Conservation (phyloP, 2,797 vertebrate genomes). For the Brachyalestes nurse region DNA sequence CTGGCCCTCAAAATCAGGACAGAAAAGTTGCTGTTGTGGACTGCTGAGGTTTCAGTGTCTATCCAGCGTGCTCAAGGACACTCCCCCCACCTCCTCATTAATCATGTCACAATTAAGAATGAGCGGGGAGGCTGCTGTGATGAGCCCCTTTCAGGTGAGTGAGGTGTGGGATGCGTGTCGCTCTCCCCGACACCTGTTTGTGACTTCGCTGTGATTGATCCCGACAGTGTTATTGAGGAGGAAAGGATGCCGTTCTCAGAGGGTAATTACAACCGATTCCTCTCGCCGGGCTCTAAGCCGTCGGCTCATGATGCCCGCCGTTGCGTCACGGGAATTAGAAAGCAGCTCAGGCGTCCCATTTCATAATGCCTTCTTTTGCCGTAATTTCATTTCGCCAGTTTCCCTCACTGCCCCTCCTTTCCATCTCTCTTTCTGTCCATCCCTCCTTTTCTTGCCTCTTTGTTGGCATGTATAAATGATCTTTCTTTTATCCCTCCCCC, state of each 20-base stretch:
- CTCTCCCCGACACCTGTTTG: constrained; percentile 61
- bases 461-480: constrained; percentile 23
- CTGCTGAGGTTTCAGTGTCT: constrained; percentile 19
- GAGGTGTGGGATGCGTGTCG: constrained; percentile 3
- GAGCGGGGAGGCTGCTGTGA: constrained; percentile 46
- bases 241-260: constrained; percentile 52
- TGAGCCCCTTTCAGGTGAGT: constrained; percentile 53
- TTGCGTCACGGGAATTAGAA: constrained; percentile 52
- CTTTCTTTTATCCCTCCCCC: neutral
- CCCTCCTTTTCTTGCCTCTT: constrained; percentile 4
- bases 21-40: neutral
- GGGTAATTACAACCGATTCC: constrained; percentile 60
- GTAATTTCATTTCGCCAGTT: constrained; percentile 26
- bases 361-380: constrained; percentile 46
- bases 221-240: constrained; percentile 59
- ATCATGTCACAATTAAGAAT: constrained; percentile 47
- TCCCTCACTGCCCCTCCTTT: constrained; percentile 5
- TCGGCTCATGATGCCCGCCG: constrained; percentile 13
- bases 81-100: constrained; percentile 49
- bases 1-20: neutral
- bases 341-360: constrained; percentile 55
- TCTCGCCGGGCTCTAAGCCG: constrained; percentile 3
- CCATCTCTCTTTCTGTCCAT: constrained; percentile 22
- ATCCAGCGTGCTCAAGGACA: constrained; percentile 47
- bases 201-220: constrained; percentile 64